Conservation (phyloP, 2,888 invertebrate genomes). For the Dasypogon diadema region DNA sequence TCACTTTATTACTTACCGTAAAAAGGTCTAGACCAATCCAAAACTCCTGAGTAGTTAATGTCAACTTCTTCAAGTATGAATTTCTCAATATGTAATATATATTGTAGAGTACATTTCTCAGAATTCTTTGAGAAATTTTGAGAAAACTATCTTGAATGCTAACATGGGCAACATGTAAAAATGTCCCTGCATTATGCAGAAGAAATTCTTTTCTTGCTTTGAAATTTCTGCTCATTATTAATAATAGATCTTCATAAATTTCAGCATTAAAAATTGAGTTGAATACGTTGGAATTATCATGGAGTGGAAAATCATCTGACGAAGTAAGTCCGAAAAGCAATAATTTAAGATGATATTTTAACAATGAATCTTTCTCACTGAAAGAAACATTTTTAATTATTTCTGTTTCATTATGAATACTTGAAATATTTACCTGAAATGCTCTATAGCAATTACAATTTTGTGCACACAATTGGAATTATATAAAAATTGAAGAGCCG, state of each 20-base stretch:
- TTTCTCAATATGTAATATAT: background rate
- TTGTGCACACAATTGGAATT: background rate
- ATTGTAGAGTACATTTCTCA: background rate
- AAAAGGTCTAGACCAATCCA: constrained; percentile 11
- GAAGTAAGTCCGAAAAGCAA: background rate
- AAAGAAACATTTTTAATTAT: background rate
- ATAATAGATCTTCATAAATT: background rate
- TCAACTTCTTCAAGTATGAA: background rate
- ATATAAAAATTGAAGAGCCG: background rate
- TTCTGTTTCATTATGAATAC: too few relatives aligned
- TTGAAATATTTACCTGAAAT: background rate
- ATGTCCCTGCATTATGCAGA: background rate
- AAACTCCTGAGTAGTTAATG: background rate
- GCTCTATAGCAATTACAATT: background rate
- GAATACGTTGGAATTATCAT: background rate
- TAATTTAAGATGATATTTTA: background rate
- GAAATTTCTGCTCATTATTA: background rate
- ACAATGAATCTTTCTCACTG: background rate
- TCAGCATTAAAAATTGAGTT: constrained; percentile 6
- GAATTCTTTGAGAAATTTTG: background rate
- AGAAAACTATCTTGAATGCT: background rate
- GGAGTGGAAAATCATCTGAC: background rate
- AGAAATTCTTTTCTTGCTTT: background rate
- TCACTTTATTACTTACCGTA: constrained; percentile 18
- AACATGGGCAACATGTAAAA: background rate